A percentile compares a stretch with the other conserved stretches of the same genome.
phyloP scores from a whole-genome alignment of 2,113 vertebrate genomes.

The Telmatochromis brichardi region DNA sequence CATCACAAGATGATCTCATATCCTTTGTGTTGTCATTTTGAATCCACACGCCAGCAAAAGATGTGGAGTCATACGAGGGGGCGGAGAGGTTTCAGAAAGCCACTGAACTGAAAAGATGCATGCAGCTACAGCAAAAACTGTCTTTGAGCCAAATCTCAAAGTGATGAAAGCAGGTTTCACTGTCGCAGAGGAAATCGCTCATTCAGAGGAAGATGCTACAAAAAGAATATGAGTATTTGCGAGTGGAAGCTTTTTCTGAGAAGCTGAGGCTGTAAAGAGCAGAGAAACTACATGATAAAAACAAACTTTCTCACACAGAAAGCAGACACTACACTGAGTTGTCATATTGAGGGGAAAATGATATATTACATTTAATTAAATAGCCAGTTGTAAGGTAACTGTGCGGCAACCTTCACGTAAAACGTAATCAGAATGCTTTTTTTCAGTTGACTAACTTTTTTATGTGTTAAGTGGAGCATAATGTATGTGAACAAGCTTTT shows the following conservation, averaged over 20 bases:
- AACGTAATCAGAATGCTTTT: background rate
- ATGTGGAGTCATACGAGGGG: background rate
- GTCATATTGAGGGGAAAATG: background rate
- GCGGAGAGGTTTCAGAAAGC: background rate
- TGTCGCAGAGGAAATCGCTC: background rate
- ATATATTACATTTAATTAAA: background rate
- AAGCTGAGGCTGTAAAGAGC: background rate
- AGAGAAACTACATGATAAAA: background rate
- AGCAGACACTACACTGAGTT: background rate
- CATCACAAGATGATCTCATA: background rate
- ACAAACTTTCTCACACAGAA: background rate
- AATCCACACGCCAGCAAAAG: background rate
- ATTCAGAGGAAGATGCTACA: background rate
- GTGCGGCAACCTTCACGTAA: background rate
- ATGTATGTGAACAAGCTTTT: background rate
- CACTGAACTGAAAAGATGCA: background rate
- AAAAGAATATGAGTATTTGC: background rate
- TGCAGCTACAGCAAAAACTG: accelerated
- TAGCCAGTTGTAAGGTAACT: accelerated
- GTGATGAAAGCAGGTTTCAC: background rate
- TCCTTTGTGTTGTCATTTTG: background rate
- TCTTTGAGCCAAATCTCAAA: background rate
- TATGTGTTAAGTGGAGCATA: background rate
- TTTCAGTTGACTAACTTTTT: background rate
- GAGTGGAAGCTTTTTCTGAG: accelerated